Percentiles rank a stretch among this genome's conserved stretches.
Conservation (phyloP, 2,113 vertebrate genomes). For the Pavo muticus region DNA sequence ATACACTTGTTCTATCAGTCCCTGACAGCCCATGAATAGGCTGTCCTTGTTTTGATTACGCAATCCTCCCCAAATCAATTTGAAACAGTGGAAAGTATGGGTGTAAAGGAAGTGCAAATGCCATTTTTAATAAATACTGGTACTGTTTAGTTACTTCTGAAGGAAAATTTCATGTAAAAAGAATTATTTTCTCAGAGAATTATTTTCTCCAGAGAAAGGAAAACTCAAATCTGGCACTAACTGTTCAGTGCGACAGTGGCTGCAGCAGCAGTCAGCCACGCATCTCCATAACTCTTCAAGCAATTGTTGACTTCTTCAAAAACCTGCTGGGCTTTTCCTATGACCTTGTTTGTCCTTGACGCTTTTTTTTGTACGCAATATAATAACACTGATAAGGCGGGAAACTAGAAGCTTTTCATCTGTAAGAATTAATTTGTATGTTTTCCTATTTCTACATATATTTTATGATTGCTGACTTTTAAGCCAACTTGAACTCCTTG, state of each 20-base stretch:
- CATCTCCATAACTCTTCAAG: not conserved
- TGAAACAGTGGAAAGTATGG: not conserved
- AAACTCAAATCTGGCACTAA: not conserved
- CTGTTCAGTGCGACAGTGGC: not conserved
- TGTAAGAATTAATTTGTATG: not conserved
- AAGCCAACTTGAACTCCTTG: not conserved
- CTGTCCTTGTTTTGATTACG: not conserved
- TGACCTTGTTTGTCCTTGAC: not conserved
- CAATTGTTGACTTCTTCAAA: not conserved
- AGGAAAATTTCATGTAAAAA: not conserved
- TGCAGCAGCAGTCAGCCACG: not conserved
- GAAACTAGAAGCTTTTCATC: not conserved
- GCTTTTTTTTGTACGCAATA: not conserved
- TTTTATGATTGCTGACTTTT: not conserved
- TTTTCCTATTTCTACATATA: not conserved
- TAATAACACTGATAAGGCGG: not conserved
- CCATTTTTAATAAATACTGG: not conserved
- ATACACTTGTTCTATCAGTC: not conserved
- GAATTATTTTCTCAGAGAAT: not conserved
- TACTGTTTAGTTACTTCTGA: not conserved
- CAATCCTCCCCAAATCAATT: not conserved
- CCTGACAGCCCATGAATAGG: not conserved
- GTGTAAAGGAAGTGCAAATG: not conserved
- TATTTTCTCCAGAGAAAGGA: not conserved
- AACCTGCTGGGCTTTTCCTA: not conserved